These are phyloP conservation scores for Galaxea fascicularis DNA, from an alignment of 92 coral and sea anemone genomes.

Conservation along the genomic window DNA sequence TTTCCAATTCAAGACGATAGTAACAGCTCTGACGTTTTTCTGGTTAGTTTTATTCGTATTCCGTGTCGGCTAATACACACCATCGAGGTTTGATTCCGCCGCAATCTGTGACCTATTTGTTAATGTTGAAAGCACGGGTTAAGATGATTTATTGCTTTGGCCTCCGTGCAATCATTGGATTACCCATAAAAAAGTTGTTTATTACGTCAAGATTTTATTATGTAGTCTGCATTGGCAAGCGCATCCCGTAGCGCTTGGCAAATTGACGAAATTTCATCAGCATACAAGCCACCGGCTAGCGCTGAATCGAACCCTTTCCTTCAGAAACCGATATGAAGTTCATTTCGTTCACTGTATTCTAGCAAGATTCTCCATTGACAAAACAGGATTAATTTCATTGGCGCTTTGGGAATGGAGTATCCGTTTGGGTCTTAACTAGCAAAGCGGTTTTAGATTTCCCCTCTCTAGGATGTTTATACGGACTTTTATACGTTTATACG, in stretches of 20 bases:
- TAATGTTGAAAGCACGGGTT: constrained; percentile 44
- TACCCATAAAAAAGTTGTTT: constrained; percentile 26
- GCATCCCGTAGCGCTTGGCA: background rate
- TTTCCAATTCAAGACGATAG: background rate
- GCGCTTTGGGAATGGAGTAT: constrained; percentile 26
- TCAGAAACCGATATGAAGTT: constrained; percentile 6
- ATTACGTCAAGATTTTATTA: constrained; percentile 27
- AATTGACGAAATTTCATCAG: background rate
- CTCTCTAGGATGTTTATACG: constrained; percentile 19
- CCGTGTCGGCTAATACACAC: constrained; percentile 11
- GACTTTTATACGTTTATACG: background rate
- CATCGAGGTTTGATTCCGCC: background rate
- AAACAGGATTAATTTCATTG: constrained; percentile 30
- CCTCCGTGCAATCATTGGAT: constrained; percentile 58
- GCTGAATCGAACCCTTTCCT: background rate
- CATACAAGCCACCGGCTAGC: background rate
- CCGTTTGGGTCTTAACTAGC: constrained; percentile 11
- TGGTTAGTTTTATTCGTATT: background rate
- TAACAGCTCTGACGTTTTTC: background rate
- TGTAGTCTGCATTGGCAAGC: background rate
- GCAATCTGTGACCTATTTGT: constrained; percentile 39
- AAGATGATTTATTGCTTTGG: constrained; percentile 64
- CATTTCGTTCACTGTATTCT: background rate
- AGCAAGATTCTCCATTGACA: constrained; percentile 16
- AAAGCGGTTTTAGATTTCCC: constrained; percentile 38